Evolutionary conservation across 1,140 invertebrate genomes (phyloP), one percentile per base, ranked within the genome.

Genomic region (Kradibia gibbosae): DNA sequence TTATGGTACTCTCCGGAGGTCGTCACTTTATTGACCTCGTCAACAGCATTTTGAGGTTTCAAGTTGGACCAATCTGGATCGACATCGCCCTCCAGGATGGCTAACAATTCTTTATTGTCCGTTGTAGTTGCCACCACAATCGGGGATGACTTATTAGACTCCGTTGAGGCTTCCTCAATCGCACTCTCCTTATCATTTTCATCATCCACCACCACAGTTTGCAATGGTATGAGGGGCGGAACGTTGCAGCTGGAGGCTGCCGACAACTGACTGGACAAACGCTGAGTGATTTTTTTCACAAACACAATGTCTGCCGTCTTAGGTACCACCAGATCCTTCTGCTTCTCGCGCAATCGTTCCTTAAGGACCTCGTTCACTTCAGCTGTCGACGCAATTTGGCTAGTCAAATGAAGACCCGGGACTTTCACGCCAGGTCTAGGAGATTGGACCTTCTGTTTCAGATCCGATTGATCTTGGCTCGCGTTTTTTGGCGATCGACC

Each of bases 51-150:
- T 13, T 89, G 88, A 7, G 89, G 83, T 72, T 91, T 92, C 1
- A 91, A 83, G 76, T 90, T 89, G 0, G 90, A 90, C 91, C 91
- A 92, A 55, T 91, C 90, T 10, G 89, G 90, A 85, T 92, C 91
- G 8, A 88, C 89, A 25, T 92, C 92, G 28, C 91, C 92, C 83
- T 92, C 91, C 7, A 92, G 83, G 79, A 92, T 92, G 2, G 90
- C 90, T 15, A 92, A 74, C 10, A 92, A 77, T 48, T 92, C 91
- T 72, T 89, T 90, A 79, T 91, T 89, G 77, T 92, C 91, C 0
- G 87, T 76, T 75, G 85, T 83, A 1, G 71, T 70, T 34, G 55
- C 85, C 28, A 42, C 91, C 0, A 87, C 71, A 76, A 84, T 84
- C 1, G 71, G 72, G 31, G 55, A 85, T 22, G 42, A 36, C 39